Evolutionary conservation across 2,888 invertebrate species (phyloP).

Genomic region (Chrysolina oricalcia): DNA sequence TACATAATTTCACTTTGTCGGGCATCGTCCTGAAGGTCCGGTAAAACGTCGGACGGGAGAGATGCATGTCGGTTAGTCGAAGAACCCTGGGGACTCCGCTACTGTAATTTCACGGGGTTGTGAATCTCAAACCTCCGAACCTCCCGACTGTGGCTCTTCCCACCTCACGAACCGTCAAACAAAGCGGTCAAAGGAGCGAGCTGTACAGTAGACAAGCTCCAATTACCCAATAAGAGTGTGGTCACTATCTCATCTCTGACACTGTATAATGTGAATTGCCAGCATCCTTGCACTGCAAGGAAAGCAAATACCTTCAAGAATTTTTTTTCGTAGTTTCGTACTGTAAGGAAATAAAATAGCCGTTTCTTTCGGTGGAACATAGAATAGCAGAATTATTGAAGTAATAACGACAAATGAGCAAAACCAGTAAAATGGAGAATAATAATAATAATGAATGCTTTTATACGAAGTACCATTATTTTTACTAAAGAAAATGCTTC

Average conservation of each 20-base stretch:
- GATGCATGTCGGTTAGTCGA: conserved; percentile 25
- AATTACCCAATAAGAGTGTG: conserved; percentile 1
- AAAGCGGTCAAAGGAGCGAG: conserved; percentile 1
- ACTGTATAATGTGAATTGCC: too few relatives aligned
- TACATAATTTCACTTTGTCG: conserved; percentile 18
- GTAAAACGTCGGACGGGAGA: conserved; percentile 27
- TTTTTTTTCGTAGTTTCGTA: too few relatives aligned
- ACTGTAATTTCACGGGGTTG: conserved; percentile 29
- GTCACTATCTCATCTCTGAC: neutral
- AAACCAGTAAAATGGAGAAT: too few relatives aligned
- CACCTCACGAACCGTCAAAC: conserved; percentile 14
- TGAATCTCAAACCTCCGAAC: conserved; percentile 1
- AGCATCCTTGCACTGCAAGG: too few relatives aligned
- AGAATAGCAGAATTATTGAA: too few relatives aligned
- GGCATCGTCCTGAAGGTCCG: conserved; percentile 16
- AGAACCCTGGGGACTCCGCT: conserved; percentile 17
- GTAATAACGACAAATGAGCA: too few relatives aligned
- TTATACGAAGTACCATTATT: too few relatives aligned
- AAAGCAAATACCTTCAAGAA: too few relatives aligned
- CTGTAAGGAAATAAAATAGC: too few relatives aligned
- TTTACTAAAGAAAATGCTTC: too few relatives aligned
- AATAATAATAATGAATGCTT: too few relatives aligned
- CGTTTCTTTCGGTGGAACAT: too few relatives aligned
- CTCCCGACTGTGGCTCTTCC: neutral
- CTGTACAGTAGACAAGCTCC: neutral